Conservation (phyloP, 2,113 vertebrate genomes). For the Hiodon alosoides region DNA sequence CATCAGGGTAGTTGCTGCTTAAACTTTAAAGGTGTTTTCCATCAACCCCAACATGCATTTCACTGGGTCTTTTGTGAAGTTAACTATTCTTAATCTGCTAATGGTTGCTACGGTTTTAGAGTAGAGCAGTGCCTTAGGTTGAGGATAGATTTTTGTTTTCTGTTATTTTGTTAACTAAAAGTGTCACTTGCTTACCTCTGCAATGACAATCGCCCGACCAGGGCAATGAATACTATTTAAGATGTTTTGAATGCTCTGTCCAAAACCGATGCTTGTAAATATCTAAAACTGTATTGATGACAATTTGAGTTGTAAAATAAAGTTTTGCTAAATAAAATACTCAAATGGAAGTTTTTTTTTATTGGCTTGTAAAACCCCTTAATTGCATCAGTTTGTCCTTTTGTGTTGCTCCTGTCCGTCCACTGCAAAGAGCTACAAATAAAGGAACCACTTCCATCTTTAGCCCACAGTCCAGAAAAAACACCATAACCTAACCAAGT, state of each 20-base stretch:
- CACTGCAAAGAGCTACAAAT: not conserved
- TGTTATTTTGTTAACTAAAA: slow-evolving; percentile 62
- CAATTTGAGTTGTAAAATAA: slow-evolving; percentile 72
- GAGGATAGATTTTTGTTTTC: slow-evolving; percentile 56
- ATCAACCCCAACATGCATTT: slow-evolving; percentile 26
- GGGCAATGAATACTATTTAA: slow-evolving; percentile 52
- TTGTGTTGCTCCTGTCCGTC: not conserved
- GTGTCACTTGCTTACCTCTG: slow-evolving; percentile 55
- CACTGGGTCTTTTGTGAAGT: slow-evolving; percentile 29
- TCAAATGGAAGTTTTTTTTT: slow-evolving; percentile 11
- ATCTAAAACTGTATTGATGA: slow-evolving; percentile 56
- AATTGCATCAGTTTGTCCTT: slow-evolving; percentile 27
- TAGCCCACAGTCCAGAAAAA: slow-evolving; percentile 5
- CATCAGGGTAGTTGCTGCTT: slow-evolving; percentile 3
- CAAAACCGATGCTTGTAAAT: slow-evolving; percentile 70
- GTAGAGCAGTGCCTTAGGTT: slow-evolving; percentile 80
- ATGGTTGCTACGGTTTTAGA: slow-evolving; percentile 51
- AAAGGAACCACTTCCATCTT: not conserved
- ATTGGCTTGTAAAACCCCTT: not conserved
- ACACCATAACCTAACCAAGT: slow-evolving; percentile 23
- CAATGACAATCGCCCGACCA: slow-evolving; percentile 77
- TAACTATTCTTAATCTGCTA: slow-evolving; percentile 35
- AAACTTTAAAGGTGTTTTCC: not conserved
- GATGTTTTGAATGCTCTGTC: slow-evolving; percentile 56
- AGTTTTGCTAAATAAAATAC: slow-evolving; percentile 69